phyloP scores from a whole-genome alignment of 2,797 vertebrate species.

The Zenarchopterus dispar region DNA sequence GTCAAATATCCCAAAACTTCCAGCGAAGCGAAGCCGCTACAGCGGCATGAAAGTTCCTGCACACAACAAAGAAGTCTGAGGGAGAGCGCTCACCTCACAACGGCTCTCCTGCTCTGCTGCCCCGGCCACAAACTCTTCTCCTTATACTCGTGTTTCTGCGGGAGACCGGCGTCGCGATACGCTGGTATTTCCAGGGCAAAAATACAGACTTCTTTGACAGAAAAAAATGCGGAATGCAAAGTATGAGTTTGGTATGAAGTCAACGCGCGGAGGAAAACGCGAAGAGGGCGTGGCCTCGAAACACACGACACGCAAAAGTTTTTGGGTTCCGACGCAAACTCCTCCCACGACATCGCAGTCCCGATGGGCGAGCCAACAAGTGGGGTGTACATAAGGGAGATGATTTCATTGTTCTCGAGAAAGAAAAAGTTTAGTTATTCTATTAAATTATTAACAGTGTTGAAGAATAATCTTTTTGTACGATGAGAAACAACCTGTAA shows the following conservation, averaged over 20 bases:
- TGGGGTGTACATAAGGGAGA: not conserved
- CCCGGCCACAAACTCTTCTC: constrained; percentile 23
- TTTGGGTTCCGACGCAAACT: constrained; percentile 67
- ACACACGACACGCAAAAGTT: constrained; percentile 77
- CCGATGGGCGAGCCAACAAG: not conserved
- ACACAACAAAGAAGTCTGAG: constrained; percentile 79
- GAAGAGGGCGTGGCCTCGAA: constrained; percentile 79
- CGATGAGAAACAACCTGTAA: not conserved
- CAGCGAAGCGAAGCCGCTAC: constrained; percentile 60
- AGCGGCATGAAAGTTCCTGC: constrained; percentile 65
- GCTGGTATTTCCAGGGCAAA: constrained; percentile 43
- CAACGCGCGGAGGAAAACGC: constrained; percentile 77
- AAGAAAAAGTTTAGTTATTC: too few species aligned
- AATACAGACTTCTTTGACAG: constrained; percentile 69
- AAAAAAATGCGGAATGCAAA: constrained; percentile 80
- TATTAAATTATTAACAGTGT: too few species aligned
- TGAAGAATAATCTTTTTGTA: too few species aligned
- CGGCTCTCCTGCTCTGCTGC: constrained; percentile 48
- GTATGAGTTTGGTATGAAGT: constrained; percentile 84
- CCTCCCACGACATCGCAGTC: constrained; percentile 65
- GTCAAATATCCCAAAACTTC: constrained; percentile 84
- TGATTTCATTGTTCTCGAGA: not conserved
- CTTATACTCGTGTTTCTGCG: not conserved
- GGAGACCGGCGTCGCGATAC: not conserved
- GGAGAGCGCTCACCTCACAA: constrained; percentile 77